These are phyloP conservation scores for Eupeodes latifasciatus DNA, from an alignment of 2,888 invertebrate genomes.

Conservation along the genomic window DNA sequence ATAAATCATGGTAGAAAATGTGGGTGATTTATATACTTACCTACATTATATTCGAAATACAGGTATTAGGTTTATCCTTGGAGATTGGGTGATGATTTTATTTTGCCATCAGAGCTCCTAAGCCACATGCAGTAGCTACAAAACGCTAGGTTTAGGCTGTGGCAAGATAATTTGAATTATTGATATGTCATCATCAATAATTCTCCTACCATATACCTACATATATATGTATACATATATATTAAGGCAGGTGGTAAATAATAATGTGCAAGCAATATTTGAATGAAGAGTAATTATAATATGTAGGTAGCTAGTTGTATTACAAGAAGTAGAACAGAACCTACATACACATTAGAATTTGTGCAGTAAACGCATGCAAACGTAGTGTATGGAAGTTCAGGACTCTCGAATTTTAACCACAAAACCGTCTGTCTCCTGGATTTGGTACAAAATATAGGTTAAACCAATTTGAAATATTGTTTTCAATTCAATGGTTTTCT, in stretches of 20 bases:
- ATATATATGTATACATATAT: too few species aligned
- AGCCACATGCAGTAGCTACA: background rate
- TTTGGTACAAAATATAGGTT: background rate
- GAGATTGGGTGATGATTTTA: slow-evolving; percentile 19
- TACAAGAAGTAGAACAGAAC: background rate
- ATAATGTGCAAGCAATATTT: slow-evolving; percentile 7
- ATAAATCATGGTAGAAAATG: slow-evolving; percentile 31
- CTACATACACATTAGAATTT: background rate
- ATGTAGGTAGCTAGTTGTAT: background rate
- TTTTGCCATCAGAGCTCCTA: background rate
- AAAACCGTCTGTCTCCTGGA: background rate
- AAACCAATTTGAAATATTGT: slow-evolving; percentile 20
- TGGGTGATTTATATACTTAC: background rate
- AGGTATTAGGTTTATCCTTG: background rate
- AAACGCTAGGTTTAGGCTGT: background rate
- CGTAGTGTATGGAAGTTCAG: background rate
- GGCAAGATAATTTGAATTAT: slow-evolving; percentile 17
- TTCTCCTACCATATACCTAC: background rate
- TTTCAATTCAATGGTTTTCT: background rate
- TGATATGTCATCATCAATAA: slow-evolving; percentile 37
- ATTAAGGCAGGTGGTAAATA: slow-evolving; percentile 8
- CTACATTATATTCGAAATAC: too few species aligned
- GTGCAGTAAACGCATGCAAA: background rate
- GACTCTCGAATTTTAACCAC: background rate
- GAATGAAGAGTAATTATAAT: slow-evolving; percentile 31